Conservation (phyloP, 1,140 invertebrate species). For the Lasioglossum baleicum region DNA sequence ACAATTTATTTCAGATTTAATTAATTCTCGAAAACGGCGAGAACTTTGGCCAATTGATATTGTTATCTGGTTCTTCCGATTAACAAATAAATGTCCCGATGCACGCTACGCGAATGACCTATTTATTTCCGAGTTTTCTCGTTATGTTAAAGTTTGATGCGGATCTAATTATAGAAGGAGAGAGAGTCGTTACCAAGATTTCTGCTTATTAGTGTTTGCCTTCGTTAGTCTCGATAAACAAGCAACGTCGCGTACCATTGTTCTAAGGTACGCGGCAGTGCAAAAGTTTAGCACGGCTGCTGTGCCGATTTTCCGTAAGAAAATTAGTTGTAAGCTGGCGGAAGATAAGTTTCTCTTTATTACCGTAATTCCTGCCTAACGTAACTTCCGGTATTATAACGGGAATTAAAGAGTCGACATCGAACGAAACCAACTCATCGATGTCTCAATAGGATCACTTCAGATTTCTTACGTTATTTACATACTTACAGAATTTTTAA, state of each 20-base stretch:
- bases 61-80: not conserved
- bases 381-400: not conserved
- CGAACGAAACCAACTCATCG: not conserved
- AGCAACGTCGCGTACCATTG: constrained; percentile 20
- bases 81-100: constrained; percentile 19
- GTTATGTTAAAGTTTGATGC: constrained; percentile 39
- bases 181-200: constrained; percentile 34
- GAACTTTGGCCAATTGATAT: no score
- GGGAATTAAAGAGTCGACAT: not conserved
- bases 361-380: not conserved
- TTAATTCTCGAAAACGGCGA: no score
- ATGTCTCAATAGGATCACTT: not conserved
- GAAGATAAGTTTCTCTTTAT: not conserved
- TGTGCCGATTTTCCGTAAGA: constrained; percentile 7
- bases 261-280: constrained; percentile 6
- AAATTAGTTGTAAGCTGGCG: constrained; percentile 5
- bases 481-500: no score
- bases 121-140: constrained; percentile 37
- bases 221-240: constrained; percentile 41
- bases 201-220: constrained; percentile 44
- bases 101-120: constrained; percentile 21
- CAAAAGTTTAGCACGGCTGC: not conserved
- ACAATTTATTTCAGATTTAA: no score
- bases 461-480: not conserved
- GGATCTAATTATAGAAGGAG: constrained; percentile 38